phyloP scores from a whole-genome alignment of 1,140 invertebrate species.

The Atta texana region DNA sequence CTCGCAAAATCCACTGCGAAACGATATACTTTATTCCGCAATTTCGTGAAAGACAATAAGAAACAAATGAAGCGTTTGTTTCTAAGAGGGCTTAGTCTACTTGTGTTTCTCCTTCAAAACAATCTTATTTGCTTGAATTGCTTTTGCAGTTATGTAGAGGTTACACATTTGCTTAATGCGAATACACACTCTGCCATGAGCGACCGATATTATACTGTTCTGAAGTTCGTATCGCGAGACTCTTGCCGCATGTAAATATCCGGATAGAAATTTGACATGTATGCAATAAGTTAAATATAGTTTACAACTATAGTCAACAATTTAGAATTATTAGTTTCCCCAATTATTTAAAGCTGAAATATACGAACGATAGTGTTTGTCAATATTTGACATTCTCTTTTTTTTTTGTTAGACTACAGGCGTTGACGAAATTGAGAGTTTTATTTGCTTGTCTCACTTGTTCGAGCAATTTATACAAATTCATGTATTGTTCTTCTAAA shows the following conservation, averaged over 20 bases:
- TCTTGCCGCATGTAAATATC: conserved; percentile 6
- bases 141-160: conserved; percentile 1
- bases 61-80: conserved; percentile 8
- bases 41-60: not conserved
- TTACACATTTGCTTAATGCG: conserved; percentile 29
- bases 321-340: conserved; percentile 18
- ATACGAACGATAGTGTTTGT: not conserved
- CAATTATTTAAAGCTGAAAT: not conserved
- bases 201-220: conserved; percentile 29
- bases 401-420: not conserved
- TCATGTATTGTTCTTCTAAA: too few relatives aligned
- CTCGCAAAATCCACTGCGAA: not conserved
- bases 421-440: not conserved
- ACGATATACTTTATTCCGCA: not conserved
- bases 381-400: not conserved
- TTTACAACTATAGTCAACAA: not conserved
- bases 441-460: not conserved
- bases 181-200: not conserved
- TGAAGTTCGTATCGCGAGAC: not conserved
- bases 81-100: not conserved
- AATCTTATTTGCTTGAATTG: conserved; percentile 23
- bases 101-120: not conserved
- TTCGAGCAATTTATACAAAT: not conserved
- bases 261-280: not conserved
- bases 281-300: not conserved